Evolutionary conservation across 1,140 invertebrate species (phyloP), one percentile per base, ranked within the genome.

Genomic region (Magallana ariakensis): DNA sequence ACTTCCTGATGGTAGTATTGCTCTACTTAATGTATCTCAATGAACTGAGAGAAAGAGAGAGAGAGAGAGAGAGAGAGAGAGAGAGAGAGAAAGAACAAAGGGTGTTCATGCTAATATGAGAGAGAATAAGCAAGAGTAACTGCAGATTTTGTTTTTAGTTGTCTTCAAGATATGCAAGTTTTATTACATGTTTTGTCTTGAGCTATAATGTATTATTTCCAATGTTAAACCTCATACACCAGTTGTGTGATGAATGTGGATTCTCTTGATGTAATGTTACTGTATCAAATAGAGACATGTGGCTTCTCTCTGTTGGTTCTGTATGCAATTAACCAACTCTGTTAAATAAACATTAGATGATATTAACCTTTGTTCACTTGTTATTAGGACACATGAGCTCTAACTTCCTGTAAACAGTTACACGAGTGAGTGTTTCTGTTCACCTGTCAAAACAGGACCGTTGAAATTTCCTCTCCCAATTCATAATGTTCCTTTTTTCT

Each of bases 121-220:
- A 33, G 15, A 62, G 19, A 62, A 26, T 22, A 70, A 70, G 10
- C 62, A 22, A 70, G 62, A 70, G 22, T 70, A 22, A 75, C 22
- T 33, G 22, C 66, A 75, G 33, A 26, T 10, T 22, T 13, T 75
- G 66, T 33, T 75, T 75, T 75, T 33, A 75, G 33, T 75, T 33
- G 66, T 75, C 66, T 75, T 75, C 66, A 75, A 75, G 66, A 75
- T 75, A 75, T 75, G 66, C 66, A 75, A 75, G 66, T 75, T 75
- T 75, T 26, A 33, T 10, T 19, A 75, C 22, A 33, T 75, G 66
- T 75, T 75, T 60, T 60, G 58, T 60, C 15, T 60, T 75, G 66
- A 75, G 22, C 19, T 75, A 26, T 46, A 46, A 46, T 46, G 33
- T 46, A 46, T 19, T 7, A 19, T 33, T 26, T 75, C 66, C 22